Evolutionary conservation across 2,797 vertebrate genomes (phyloP), one percentile per base, ranked within the genome.

Genomic region (Corythornis leucogaster): DNA sequence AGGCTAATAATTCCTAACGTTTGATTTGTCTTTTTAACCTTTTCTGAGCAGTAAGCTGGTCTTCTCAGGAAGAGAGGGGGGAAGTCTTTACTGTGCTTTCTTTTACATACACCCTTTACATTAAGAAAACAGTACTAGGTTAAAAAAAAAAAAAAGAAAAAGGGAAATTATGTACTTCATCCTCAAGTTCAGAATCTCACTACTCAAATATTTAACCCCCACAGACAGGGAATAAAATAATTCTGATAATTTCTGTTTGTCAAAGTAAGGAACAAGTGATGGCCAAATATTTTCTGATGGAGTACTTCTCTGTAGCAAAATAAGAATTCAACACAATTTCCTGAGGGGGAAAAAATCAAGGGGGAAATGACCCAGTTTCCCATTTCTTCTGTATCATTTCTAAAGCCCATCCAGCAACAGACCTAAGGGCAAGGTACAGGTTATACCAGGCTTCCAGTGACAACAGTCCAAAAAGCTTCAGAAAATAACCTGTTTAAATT

Each of bases 161-260:
- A 30, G 2, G 26, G 61, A 13, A 43, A 64, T 89, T 85, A 68
- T 12, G 35, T 21, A 28, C 16, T 83, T 77, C 62, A 92, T 89
- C 15, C 30, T 87, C 15, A 51, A 73, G 19, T 80, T 85, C 43
- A 87, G 59, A 89, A 92, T 28, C 40, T 83, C 33, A 51, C 20
- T 43, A 77, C 10, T 64, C 19, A 85, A 89, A 61, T 74, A 85
- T 92, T 76, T 64, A 89, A 33, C 14, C 19, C 20, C 5, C 63
- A 76, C 9, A 83, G n/a, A 24, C 73, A 93, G 45, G n/a, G 80
- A 89, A 85, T 38, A 21, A 90, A 94, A 31, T 50, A 68, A 80
- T 62, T 84, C 33, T 83, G 58, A 38, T 76, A 78, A 80, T 58
- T 87, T 48, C 22, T 86, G 63, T 79, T 77, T 54, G 40, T 62